These are phyloP conservation scores for Tapirus indicus DNA, from an alignment of 2,797 vertebrate species.

Conservation along the genomic window DNA sequence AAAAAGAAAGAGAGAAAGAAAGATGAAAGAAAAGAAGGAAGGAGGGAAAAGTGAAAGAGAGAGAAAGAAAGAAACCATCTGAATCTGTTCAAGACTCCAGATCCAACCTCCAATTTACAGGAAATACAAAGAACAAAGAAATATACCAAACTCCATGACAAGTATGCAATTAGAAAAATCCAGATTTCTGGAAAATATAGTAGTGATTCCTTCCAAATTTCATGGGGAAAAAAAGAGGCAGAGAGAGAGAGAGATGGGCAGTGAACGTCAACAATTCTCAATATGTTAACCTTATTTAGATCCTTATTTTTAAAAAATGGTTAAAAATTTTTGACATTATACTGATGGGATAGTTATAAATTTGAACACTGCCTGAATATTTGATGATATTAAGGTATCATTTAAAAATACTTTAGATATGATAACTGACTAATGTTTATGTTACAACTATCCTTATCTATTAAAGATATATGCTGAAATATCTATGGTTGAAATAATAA, in stretches of 20 bases:
- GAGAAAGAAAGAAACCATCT: not conserved
- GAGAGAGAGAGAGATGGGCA: not conserved
- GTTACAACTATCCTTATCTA: not conserved
- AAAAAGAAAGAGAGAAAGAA: not conserved
- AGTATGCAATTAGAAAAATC: not conserved
- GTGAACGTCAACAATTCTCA: not conserved
- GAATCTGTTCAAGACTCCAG: not conserved
- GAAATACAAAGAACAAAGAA: not conserved
- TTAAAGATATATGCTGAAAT: not conserved
- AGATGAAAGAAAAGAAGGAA: too few relatives aligned
- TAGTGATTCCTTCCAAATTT: not conserved
- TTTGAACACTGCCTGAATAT: not conserved
- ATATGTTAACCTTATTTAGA: not conserved
- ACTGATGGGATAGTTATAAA: not conserved
- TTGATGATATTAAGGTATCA: not conserved
- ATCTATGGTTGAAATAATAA: not conserved
- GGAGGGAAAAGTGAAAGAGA: fast-evolving
- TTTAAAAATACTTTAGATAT: not conserved
- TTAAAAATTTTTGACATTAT: not conserved
- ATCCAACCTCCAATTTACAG: not conserved
- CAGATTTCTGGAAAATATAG: not conserved
- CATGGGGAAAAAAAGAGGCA: not conserved
- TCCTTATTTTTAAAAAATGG: not conserved
- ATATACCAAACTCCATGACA: not conserved
- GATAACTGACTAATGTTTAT: not conserved